These are phyloP conservation scores for Sphaerophoria taeniata DNA, from an alignment of 2,888 invertebrate genomes.

Conservation along the genomic window DNA sequence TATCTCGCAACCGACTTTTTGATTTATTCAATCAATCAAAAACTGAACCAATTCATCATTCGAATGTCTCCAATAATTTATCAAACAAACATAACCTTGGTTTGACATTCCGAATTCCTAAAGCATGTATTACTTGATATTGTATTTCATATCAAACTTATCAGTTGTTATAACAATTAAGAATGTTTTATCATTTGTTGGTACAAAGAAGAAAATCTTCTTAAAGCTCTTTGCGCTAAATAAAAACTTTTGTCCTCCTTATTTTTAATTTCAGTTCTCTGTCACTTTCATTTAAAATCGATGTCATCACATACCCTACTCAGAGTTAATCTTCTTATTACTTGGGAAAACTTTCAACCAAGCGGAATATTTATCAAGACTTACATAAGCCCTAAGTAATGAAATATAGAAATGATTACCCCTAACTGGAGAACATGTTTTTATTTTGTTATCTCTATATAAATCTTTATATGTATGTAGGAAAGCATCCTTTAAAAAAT, in stretches of 20 bases:
- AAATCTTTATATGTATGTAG: too few species aligned
- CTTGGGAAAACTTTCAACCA: background rate
- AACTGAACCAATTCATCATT: too few species aligned
- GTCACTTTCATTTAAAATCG: constrained; percentile 43
- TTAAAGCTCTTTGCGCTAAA: constrained; percentile 6
- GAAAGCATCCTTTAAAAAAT: too few species aligned
- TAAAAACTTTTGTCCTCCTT: background rate
- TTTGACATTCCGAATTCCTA: too few species aligned
- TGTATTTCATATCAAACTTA: background rate
- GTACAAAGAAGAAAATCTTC: background rate
- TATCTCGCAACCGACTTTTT: too few species aligned
- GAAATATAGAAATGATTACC: background rate
- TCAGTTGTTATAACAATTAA: background rate
- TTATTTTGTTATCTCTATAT: background rate
- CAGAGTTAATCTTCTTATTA: constrained; percentile 26
- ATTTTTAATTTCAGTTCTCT: constrained; percentile 15
- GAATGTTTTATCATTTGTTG: background rate
- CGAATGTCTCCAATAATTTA: too few species aligned
- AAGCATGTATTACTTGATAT: too few species aligned
- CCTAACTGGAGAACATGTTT: background rate
- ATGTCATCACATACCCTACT: constrained; percentile 33
- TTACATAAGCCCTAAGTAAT: background rate
- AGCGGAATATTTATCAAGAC: background rate
- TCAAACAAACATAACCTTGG: too few species aligned
- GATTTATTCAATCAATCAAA: too few species aligned